These are phyloP conservation scores for Chelonus insularis DNA, from an alignment of 1,140 invertebrate species.

Conservation along the genomic window DNA sequence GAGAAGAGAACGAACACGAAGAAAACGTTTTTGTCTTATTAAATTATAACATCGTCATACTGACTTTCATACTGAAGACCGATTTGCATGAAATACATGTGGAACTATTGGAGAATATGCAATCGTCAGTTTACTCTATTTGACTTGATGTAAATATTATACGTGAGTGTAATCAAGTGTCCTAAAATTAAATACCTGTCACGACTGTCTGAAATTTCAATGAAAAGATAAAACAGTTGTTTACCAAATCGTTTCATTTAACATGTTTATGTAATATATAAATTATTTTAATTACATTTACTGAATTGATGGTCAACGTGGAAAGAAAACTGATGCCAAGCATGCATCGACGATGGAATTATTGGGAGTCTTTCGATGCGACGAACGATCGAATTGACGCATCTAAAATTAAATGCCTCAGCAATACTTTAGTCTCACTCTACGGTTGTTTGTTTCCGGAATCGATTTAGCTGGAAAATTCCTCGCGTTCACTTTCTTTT, in stretches of 20 bases:
- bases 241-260: too few species aligned
- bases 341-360: conserved; percentile 12
- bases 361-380: conserved; percentile 20
- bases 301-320: not conserved
- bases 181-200: too few species aligned
- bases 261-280: too few species aligned
- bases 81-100: not conserved
- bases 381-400: conserved; percentile 23
- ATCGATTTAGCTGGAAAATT: conserved; percentile 26
- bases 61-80: not conserved
- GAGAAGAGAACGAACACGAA: conserved; percentile 11
- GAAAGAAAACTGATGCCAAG: not conserved
- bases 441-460: conserved; percentile 27
- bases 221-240: too few species aligned
- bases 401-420: conserved; percentile 29
- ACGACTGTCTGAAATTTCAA: too few species aligned
- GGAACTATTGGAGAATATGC: not conserved
- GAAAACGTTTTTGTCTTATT: conserved; percentile 6
- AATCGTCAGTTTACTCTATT: too few species aligned
- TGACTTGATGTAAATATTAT: too few species aligned
- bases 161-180: too few species aligned
- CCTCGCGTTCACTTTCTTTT: conserved; percentile 2
- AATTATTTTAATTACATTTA: too few species aligned
- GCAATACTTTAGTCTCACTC: conserved; percentile 10
- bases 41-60: not conserved